These are phyloP conservation scores for Microtus oregoni DNA, from an alignment of 2,113 vertebrate species.

Conservation along the genomic window DNA sequence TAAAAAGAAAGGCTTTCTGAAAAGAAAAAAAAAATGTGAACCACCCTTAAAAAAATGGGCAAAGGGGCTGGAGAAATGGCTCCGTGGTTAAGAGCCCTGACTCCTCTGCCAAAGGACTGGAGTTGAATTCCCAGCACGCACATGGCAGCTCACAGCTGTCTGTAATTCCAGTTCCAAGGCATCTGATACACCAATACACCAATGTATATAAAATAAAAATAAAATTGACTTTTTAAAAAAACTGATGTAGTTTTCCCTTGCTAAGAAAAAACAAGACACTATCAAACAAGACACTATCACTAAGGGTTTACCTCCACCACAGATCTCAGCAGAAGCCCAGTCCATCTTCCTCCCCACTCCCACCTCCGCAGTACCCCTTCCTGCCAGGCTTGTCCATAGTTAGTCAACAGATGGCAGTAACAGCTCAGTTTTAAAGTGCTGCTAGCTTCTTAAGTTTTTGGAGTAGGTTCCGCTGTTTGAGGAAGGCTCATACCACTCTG, in stretches of 20 bases:
- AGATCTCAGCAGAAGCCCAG: background rate
- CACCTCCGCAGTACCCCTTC: background rate
- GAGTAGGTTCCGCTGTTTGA: too few species aligned
- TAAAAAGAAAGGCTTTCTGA: background rate
- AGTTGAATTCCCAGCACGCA: background rate
- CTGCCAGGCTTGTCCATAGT: background rate
- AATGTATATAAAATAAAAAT: background rate
- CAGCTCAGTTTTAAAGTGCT: conserved; percentile 32
- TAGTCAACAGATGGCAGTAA: conserved; percentile 78
- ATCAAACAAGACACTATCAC: background rate
- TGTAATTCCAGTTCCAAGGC: background rate
- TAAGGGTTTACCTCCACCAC: background rate
- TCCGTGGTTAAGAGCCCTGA: background rate
- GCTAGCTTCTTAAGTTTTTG: background rate
- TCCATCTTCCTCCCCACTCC: background rate
- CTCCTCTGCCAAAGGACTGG: background rate
- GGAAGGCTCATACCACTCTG: background rate
- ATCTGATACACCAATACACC: background rate
- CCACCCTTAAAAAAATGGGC: background rate
- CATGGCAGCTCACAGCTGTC: background rate
- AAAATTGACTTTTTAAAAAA: background rate
- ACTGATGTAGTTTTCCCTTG: background rate
- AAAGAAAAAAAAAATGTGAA: background rate
- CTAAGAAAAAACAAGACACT: background rate
- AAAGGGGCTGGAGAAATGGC: background rate